phyloP scores from a whole-genome alignment of 1,140 invertebrate species.

The Tetranychus cinnabarinus region DNA sequence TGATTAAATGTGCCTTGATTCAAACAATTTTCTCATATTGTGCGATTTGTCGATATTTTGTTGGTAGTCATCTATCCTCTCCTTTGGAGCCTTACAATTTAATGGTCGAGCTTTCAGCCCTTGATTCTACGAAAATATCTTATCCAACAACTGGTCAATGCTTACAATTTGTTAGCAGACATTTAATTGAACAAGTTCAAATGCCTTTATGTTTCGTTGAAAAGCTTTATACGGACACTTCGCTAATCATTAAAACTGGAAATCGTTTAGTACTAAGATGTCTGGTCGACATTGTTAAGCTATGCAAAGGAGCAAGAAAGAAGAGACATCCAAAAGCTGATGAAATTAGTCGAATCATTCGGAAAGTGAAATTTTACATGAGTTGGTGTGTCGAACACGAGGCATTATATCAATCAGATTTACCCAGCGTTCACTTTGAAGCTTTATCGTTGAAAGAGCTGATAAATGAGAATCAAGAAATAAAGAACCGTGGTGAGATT shows the following conservation, averaged over 20 bases:
- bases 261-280: neutral
- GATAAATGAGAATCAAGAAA: too few species aligned
- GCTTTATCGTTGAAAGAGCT: neutral
- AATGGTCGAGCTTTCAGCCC: neutral
- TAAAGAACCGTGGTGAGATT: too few species aligned
- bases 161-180: neutral
- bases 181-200: neutral
- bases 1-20: neutral
- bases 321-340: neutral
- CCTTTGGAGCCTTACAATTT: neutral
- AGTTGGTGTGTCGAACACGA: neutral
- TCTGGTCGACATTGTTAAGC: neutral
- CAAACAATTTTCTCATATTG: neutral
- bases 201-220: neutral
- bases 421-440: neutral
- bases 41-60: neutral
- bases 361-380: neutral
- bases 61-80: neutral
- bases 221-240: neutral
- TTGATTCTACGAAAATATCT: neutral
- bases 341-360: neutral
- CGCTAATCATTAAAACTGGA: neutral
- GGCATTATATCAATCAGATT: neutral
- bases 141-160: neutral
- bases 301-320: neutral